Base-by-base conservation (phyloP, 1,140 invertebrate genomes). In the Marisa cornuarietis region DNA sequence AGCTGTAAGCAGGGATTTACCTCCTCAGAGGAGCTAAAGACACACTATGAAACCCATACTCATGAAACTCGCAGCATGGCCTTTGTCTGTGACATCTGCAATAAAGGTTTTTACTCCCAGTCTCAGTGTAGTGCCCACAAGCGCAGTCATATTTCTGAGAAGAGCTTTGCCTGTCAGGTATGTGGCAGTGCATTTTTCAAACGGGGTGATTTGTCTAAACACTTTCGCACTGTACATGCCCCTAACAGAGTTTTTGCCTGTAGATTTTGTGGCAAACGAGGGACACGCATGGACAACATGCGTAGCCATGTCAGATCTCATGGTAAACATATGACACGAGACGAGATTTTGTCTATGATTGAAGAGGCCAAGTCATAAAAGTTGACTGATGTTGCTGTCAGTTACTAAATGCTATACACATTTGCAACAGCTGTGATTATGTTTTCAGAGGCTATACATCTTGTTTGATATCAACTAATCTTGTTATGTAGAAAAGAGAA, bases 51-150 rank as follows among this genome's bases (percentile, higher is more conserved):
- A 20, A 52, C 71, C 2, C 83, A 84, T 71, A 79, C 71, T 10
- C 13, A 74, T 14, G 79, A 82, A 10, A 71, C 79, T 14, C 76
- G 78, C 26, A 79, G 80, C 61, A 77, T 80, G 26, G 72, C 79
- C 20, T 82, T 81, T 68, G 90, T 91, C 7, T 94, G 93, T 82
- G 86, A 92, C 84, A 90, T 92, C 66, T 94, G 93, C 84, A 91
- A 90, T 79, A 93, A 93, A 88, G 91, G 92, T 0, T 94, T 94
- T 84, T 93, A 93, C 85, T 93, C 93, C 65, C 91, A 91, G 85
- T 91, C 92, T 77, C 91, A 92, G 31, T 87, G 93, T 54, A 90
- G 90, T 66, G 92, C 92, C 31, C 93, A 93, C 84, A 90, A 92
- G 76, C 88, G 91, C 68, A 90, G 90, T 77, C 93, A 94, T 78